These are phyloP conservation scores for Echiichthys vipera DNA, from an alignment of 2,797 vertebrate species.

Conservation along the genomic window DNA sequence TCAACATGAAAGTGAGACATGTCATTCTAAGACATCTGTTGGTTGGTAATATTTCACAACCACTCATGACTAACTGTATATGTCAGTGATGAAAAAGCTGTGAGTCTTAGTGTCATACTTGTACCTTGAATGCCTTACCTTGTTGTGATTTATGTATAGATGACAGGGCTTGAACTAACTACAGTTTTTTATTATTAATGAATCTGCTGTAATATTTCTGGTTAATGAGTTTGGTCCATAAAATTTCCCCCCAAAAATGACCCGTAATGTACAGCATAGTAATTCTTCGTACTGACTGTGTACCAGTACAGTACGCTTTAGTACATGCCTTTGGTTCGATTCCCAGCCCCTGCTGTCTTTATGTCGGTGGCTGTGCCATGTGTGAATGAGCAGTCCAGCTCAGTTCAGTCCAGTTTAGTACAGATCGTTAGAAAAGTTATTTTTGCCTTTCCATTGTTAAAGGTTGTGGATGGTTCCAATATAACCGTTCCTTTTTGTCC, in stretches of 20 bases:
- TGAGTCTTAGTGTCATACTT: neutral
- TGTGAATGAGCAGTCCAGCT: no score
- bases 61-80: neutral
- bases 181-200: neutral
- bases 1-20: neutral
- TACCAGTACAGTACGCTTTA: no score
- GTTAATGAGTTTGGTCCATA: neutral
- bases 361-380: no score
- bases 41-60: conserved; percentile 12
- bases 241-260: neutral
- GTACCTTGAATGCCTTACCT: neutral
- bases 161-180: neutral
- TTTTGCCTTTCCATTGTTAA: no score
- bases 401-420: no score
- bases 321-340: no score
- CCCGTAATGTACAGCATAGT: neutral
- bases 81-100: neutral
- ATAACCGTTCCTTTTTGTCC: no score
- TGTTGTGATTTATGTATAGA: neutral
- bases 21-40: conserved; percentile 2
- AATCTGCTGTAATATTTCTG: neutral
- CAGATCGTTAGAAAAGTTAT: no score
- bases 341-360: no score
- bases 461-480: no score
- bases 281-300: neutral